Conservation (phyloP, 92 coral and sea anemone genomes). For the Actinostola sp. region DNA sequence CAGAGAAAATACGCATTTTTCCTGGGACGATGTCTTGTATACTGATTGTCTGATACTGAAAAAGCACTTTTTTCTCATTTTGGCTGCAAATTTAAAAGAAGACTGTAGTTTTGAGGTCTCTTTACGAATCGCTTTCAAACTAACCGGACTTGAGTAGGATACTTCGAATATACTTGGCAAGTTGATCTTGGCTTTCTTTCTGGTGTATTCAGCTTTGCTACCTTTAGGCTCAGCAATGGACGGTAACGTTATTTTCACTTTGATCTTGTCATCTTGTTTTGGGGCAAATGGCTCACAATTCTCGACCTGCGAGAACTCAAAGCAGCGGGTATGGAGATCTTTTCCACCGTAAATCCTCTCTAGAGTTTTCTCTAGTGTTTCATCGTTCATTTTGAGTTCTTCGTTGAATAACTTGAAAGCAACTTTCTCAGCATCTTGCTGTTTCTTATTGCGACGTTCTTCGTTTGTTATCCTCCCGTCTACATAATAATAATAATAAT, state of each 20-base stretch:
- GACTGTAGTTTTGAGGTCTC: background rate
- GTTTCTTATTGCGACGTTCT: too few species aligned
- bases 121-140: background rate
- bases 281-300: slow-evolving; percentile 14
- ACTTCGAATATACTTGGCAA: slow-evolving; percentile 24
- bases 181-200: background rate
- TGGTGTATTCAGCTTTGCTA: background rate
- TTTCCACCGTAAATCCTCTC: slow-evolving; percentile 25
- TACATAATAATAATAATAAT: too few species aligned
- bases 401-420: slow-evolving; percentile 2
- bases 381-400: slow-evolving; percentile 2
- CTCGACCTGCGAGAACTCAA: slow-evolving; percentile 17
- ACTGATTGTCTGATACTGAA: too few species aligned
- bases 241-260: slow-evolving; percentile 1
- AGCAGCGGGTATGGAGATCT: background rate
- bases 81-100: too few species aligned
- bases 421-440: slow-evolving; percentile 25
- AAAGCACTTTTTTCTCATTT: too few species aligned
- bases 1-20: too few species aligned
- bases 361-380: slow-evolving; percentile 23
- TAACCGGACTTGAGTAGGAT: slow-evolving; percentile 7
- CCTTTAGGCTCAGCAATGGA: background rate
- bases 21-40: too few species aligned
- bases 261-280: too few species aligned
- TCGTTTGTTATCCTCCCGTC: too few species aligned